Percentiles rank a stretch among this genome's conserved stretches.
Evolutionary conservation across 2,113 vertebrate genomes (phyloP).

Genomic region (Canis aureus): DNA sequence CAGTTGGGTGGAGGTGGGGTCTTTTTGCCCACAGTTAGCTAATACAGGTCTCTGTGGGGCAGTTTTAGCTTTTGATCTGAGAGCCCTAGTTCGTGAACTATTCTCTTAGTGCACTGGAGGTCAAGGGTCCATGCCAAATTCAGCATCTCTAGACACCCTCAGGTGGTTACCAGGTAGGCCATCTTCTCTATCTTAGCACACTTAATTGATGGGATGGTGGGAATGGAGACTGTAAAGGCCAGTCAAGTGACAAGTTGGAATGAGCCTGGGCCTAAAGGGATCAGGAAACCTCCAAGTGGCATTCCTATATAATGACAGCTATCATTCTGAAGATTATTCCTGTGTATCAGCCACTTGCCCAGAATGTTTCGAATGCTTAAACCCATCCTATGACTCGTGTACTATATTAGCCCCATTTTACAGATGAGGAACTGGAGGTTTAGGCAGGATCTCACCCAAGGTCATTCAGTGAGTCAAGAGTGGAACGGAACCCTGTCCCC

Average conservation of each 20-base stretch:
- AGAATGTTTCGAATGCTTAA: background rate
- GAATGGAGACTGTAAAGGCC: background rate
- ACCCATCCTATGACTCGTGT: background rate
- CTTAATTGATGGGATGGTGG: background rate
- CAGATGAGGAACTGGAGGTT: background rate
- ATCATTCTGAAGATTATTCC: background rate
- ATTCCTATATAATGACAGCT: accelerated
- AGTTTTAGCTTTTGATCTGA: background rate
- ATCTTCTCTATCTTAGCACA: background rate
- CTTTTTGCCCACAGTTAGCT: background rate
- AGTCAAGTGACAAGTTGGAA: background rate
- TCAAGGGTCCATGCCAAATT: background rate
- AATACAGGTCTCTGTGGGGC: background rate
- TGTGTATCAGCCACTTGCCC: background rate
- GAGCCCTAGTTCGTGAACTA: background rate
- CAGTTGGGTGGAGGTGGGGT: background rate
- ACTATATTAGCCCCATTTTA: background rate
- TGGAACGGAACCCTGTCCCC: background rate
- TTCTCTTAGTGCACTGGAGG: background rate
- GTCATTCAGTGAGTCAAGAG: background rate
- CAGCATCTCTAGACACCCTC: background rate
- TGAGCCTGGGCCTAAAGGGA: background rate
- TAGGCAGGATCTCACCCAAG: background rate
- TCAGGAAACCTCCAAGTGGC: background rate
- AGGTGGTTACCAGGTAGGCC: background rate